A percentile compares a stretch with the other conserved stretches of the same genome.
Evolutionary conservation across 2,888 invertebrate species (phyloP).

Genomic region (Sarcophaga subvicina): DNA sequence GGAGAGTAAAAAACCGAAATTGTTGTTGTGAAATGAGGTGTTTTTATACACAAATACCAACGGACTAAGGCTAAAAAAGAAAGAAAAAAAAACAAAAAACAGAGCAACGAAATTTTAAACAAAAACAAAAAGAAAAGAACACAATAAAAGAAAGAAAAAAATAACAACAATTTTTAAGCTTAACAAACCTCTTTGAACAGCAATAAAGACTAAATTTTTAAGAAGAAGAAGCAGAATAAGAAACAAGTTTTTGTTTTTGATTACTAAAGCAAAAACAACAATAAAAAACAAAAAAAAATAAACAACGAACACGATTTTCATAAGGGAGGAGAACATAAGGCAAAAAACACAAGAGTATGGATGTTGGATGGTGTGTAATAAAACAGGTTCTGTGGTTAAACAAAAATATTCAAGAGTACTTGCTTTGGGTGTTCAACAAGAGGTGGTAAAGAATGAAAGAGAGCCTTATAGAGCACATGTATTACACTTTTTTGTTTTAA

Average conservation of each 20-base stretch:
- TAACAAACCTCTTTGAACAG: background rate
- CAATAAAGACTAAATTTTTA: background rate
- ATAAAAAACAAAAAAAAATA: too few relatives aligned
- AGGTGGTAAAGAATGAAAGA: background rate
- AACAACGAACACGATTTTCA: background rate
- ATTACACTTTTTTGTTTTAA: background rate
- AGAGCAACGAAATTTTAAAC: constrained; percentile 12
- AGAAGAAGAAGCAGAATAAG: background rate
- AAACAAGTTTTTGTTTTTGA: constrained; percentile 7
- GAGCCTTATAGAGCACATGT: background rate
- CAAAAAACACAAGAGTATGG: background rate
- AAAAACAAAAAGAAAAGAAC: constrained; percentile 45
- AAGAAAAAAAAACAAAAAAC: background rate
- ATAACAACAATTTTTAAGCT: background rate
- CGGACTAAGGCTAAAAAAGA: constrained; percentile 29
- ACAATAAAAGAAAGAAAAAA: background rate
- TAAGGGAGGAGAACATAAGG: background rate
- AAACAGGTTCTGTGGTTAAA: background rate
- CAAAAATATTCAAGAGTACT: background rate
- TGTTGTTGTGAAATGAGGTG: constrained; percentile 37
- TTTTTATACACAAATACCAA: constrained; percentile 26
- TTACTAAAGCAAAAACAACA: background rate
- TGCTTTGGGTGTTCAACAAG: background rate
- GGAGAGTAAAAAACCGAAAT: constrained; percentile 29
- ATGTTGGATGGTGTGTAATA: background rate